Base-by-base conservation (phyloP, 2,113 vertebrate species). In the Trematomus loennbergii region DNA sequence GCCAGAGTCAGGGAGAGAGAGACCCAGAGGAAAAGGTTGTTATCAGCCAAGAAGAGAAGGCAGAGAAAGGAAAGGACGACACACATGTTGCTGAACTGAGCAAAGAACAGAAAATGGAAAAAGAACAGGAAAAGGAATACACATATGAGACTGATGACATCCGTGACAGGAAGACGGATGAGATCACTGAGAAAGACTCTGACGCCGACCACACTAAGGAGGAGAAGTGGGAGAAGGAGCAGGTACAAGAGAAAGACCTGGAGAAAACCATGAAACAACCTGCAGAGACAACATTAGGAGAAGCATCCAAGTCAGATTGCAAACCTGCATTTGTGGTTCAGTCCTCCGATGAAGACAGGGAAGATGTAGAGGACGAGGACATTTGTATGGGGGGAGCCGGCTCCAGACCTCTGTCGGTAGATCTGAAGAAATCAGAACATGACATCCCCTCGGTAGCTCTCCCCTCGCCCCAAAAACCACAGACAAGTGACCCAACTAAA, bases 281-380 rank as follows among this genome's bases (percentile, higher is more conserved):
- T 33, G 33, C 82, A 40, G 49, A 74, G 43, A 50, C 60, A 10
- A 16, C 17, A 36, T n/a, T 65, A 48, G 86, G 52, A 77, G 86
- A 84, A 67, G 45, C 75, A 2, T 69, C 84, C 18, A 86, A 74
- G 68, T 54, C 82, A 17, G 88, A 93, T 48, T 68, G 69, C 57
- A 85, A 91, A 43, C 70, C 89, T 50, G 58, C 87, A 25, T 93
- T 93, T 83, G 70, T 89, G 72, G 85, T 92, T 68, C 92, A 94
- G 63, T 94, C 93, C 9, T 95, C 93, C 18, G 94, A 95, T 61
- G 92, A 93, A 87, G 94, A 93, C 89, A 88, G 87, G 29, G 93
- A 92, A 8, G 93, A 94, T 22, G 93, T 94, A 45, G 82, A 93
- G 40, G 91, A 95, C 17, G 59, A 92, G 0, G 83, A 78, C 43